These are phyloP conservation scores for Conomelus anceps DNA, from an alignment of 2,888 invertebrate species.

Conservation along the genomic window DNA sequence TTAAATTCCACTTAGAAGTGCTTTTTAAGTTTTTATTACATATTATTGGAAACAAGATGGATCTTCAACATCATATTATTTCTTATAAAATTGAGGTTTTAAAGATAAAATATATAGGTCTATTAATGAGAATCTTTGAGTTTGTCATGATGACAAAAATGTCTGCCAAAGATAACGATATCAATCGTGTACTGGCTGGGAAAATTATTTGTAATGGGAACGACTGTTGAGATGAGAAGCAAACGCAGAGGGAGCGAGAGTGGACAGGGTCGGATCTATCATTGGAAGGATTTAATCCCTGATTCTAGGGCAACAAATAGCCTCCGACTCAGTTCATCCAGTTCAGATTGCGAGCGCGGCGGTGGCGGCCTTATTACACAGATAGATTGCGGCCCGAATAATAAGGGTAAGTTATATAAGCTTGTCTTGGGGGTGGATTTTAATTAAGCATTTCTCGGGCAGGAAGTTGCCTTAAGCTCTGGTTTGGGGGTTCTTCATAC, in stretches of 20 bases:
- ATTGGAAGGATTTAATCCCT: conserved; percentile 5
- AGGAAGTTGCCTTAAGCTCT: conserved; percentile 22
- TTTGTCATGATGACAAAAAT: no score
- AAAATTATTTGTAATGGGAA: not conserved
- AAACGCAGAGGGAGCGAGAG: not conserved
- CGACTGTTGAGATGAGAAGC: not conserved
- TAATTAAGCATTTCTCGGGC: conserved; percentile 33
- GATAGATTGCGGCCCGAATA: conserved; percentile 18
- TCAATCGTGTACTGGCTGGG: not conserved
- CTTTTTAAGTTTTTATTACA: no score
- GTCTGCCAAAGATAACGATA: not conserved
- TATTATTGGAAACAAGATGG: no score
- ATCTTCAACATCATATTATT: no score
- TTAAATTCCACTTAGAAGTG: no score
- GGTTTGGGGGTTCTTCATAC: conserved; percentile 17
- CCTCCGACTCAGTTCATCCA: not conserved
- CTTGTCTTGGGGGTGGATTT: conserved; percentile 26
- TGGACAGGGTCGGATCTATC: not conserved
- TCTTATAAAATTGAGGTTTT: no score
- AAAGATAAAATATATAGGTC: no score
- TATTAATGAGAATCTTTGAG: no score
- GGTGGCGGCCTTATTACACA: conserved; percentile 4
- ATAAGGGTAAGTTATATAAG: conserved; percentile 21
- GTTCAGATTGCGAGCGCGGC: not conserved
- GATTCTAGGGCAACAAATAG: conserved; percentile 6